Evolutionary conservation across 2,113 vertebrate genomes (phyloP).

Genomic region (Macquaria ambigua): DNA sequence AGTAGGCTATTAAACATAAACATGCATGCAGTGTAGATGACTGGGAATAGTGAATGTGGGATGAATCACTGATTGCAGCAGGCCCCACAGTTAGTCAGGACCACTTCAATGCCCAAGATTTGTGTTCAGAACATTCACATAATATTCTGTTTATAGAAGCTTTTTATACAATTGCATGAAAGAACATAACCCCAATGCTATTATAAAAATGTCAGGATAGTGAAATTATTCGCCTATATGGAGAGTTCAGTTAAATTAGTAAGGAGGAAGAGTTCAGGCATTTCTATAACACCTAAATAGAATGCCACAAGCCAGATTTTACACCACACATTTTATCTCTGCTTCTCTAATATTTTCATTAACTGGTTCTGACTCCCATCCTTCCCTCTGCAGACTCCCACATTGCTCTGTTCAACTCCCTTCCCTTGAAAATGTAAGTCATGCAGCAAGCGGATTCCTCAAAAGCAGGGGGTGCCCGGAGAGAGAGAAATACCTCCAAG

Average conservation of each 20-base stretch:
- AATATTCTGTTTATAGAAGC: neutral
- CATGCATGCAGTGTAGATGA: neutral
- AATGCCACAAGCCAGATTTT: constrained; percentile 22
- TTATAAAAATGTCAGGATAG: constrained; percentile 20
- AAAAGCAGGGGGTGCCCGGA: constrained; percentile 58
- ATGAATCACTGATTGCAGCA: constrained; percentile 26
- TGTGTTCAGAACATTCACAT: constrained; percentile 18
- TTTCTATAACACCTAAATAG: constrained; percentile 19
- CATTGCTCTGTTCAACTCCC: constrained; percentile 31
- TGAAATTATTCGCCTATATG: neutral
- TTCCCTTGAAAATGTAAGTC: constrained; percentile 63
- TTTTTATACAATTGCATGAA: constrained; percentile 21
- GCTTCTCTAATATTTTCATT: constrained; percentile 48
- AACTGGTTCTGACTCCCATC: constrained; percentile 18
- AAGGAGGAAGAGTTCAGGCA: neutral
- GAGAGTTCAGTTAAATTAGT: constrained; percentile 20
- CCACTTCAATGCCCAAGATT: neutral
- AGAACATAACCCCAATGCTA: constrained; percentile 1
- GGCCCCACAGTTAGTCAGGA: neutral
- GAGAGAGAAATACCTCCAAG: constrained; percentile 73
- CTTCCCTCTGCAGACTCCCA: constrained; percentile 34
- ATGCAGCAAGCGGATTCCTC: constrained; percentile 67
- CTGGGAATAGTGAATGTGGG: constrained; percentile 12
- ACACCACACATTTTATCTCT: constrained; percentile 12
- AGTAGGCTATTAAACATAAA: constrained; percentile 6